Conservation (phyloP, 2,888 invertebrate genomes). For the Falcaria lacertinaria region DNA sequence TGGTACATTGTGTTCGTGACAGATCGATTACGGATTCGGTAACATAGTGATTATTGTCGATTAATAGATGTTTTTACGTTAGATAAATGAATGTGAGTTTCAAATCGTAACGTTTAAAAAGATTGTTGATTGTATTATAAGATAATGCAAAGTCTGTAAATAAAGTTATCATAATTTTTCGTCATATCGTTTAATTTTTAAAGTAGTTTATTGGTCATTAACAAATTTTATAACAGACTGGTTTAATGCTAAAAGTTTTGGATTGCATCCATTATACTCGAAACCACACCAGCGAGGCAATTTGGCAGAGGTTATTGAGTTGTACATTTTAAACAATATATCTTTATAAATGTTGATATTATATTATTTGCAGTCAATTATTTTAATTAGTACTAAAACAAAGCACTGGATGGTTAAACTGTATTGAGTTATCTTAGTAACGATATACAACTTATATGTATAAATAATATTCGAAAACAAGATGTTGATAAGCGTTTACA, state of each 20-base stretch:
- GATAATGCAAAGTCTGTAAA: constrained; percentile 77
- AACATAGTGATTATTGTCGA: constrained; percentile 55
- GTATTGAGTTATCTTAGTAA: neutral
- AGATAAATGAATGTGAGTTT: constrained; percentile 74
- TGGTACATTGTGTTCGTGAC: constrained; percentile 30
- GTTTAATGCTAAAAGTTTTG: constrained; percentile 52
- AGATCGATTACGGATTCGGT: constrained; percentile 45
- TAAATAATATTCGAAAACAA: neutral
- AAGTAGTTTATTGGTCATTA: neutral
- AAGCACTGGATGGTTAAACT: neutral
- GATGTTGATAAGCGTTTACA: neutral
- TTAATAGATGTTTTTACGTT: constrained; percentile 71
- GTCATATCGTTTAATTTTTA: constrained; percentile 24
- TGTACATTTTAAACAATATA: constrained; percentile 37
- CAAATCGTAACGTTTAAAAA: constrained; percentile 64
- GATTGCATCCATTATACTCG: constrained; percentile 65
- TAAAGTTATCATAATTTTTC: constrained; percentile 75
- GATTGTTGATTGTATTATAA: constrained; percentile 77
- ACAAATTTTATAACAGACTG: constrained; percentile 2
- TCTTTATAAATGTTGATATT: constrained; percentile 26
- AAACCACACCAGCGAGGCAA: constrained; percentile 53
- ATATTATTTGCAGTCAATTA: constrained; percentile 5
- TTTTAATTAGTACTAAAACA: neutral
- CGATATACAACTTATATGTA: neutral
- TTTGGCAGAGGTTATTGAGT: constrained; percentile 51